These are phyloP conservation scores for Danaus plexippus DNA, from an alignment of 1,140 invertebrate species.

Conservation along the genomic window DNA sequence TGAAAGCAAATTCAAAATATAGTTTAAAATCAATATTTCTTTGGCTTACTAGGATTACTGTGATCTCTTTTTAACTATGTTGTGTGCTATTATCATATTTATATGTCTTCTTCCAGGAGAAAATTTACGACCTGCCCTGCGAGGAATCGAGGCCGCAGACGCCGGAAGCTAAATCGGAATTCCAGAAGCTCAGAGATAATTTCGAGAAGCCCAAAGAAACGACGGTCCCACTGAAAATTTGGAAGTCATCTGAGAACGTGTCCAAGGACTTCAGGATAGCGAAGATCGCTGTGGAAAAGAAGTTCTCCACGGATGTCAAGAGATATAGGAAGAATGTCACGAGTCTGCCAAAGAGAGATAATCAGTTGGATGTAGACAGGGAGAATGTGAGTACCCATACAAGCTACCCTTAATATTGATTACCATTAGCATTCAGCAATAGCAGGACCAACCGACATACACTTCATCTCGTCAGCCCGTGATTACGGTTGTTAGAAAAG, in stretches of 20 bases:
- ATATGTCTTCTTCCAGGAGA: constrained; percentile 40
- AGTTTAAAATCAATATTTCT: too few species aligned
- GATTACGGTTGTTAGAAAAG: too few species aligned
- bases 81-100: too few species aligned
- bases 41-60: too few species aligned
- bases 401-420: not conserved
- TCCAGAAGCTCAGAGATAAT: constrained; percentile 41
- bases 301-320: constrained; percentile 41
- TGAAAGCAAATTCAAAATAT: too few species aligned
- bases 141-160: constrained; percentile 25
- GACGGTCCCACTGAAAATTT: constrained; percentile 20
- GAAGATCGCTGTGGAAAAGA: constrained; percentile 30
- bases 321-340: constrained; percentile 32
- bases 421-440: too few species aligned
- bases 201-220: constrained; percentile 34
- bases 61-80: too few species aligned
- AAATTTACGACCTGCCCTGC: constrained; percentile 60
- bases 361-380: constrained; percentile 51
- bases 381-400: constrained; percentile 52
- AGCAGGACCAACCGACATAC: too few species aligned
- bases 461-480: too few species aligned
- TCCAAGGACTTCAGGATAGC: constrained; percentile 30
- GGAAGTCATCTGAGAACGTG: constrained; percentile 47
- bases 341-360: constrained; percentile 33
- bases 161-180: constrained; percentile 36